Evolutionary conservation across 1,140 invertebrate species (phyloP), one percentile per base, ranked within the genome.

Genomic region (Whitmania pigra): DNA sequence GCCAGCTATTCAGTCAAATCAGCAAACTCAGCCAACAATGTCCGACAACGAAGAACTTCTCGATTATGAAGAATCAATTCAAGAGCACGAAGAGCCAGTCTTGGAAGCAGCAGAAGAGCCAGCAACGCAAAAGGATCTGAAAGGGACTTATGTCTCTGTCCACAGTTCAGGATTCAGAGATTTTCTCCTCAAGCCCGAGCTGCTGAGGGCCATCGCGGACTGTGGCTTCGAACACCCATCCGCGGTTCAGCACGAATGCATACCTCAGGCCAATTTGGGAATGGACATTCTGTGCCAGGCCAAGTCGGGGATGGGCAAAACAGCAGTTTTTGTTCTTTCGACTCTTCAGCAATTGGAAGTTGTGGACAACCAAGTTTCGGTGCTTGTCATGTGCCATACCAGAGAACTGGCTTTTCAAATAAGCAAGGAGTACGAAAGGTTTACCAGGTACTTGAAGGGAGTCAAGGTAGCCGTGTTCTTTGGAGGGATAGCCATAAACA

Each of bases 341-440:
- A n/a, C n/a, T n/a, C n/a, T n/a, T n/a, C n/a, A n/a, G n/a, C n/a
- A n/a, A n/a, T n/a, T n/a, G n/a, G n/a, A n/a, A n/a, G n/a, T n/a
- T n/a, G n/a, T n/a, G n/a, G n/a, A n/a, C n/a, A n/a, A n/a, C n/a
- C n/a, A n/a, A n/a, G n/a, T n/a, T n/a, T n/a, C n/a, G n/a, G n/a
- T n/a, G 96, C 83, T 99, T 57, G 95, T 98, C 0, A 93, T 98
- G 90, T 97, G 95, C 81, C 95, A 99, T 82, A 98, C 94, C 0
- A 86, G 95, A 79, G 95, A 99, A 83, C 84, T 99, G 75, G 95
- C 95, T 66, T 99, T 98, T 85, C 95, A 99, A 85, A 99, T 99
- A 77, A 95, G 92, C 79, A 98, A 98, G 81, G 95, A 98, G 82
- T 99, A 97, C 80, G 95, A 98, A 81, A 86, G 95, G 66, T 99